Evolutionary conservation across 2,888 invertebrate genomes (phyloP).

Genomic region (Choristoneura rosaceana): DNA sequence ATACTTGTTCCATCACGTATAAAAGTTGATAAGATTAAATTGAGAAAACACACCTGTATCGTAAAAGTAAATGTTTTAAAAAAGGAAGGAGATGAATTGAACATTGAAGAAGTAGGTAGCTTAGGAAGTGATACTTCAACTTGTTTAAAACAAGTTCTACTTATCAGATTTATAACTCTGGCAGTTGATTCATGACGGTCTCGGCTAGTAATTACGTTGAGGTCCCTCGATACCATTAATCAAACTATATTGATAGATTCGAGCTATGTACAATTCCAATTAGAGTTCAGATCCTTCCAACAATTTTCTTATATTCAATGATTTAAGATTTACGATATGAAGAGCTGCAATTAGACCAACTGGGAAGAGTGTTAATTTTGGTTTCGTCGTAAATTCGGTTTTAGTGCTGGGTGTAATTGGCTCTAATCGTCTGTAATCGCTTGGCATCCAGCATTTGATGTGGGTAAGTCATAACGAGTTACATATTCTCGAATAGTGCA

Average conservation of each 20-base stretch:
- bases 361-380: conserved; percentile 75
- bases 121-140: conserved; percentile 59
- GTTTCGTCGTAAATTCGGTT: conserved; percentile 74
- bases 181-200: conserved; percentile 80
- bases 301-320: conserved; percentile 69
- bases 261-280: conserved; percentile 80
- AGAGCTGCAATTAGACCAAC: conserved; percentile 71
- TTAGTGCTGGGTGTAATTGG: conserved; percentile 67
- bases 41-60: conserved; percentile 55
- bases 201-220: conserved; percentile 78
- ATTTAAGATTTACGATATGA: conserved; percentile 74
- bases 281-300: conserved; percentile 76
- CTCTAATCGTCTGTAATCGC: conserved; percentile 61
- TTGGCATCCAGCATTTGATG: conserved; percentile 64
- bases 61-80: conserved; percentile 39
- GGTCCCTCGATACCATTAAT: conserved; percentile 80
- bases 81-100: conserved; percentile 38
- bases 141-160: conserved; percentile 68
- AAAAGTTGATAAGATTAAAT: conserved; percentile 65
- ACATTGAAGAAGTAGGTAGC: conserved; percentile 47
- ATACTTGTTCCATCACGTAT: conserved; percentile 54
- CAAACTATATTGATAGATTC: conserved; percentile 81
- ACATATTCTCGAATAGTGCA: conserved; percentile 15
- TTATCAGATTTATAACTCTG: conserved; percentile 80
- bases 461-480: conserved; percentile 56